A percentile compares a stretch with the other conserved stretches of the same genome.
Conservation (phyloP, 2,113 vertebrate species). For the Glaucidium brasilianum region DNA sequence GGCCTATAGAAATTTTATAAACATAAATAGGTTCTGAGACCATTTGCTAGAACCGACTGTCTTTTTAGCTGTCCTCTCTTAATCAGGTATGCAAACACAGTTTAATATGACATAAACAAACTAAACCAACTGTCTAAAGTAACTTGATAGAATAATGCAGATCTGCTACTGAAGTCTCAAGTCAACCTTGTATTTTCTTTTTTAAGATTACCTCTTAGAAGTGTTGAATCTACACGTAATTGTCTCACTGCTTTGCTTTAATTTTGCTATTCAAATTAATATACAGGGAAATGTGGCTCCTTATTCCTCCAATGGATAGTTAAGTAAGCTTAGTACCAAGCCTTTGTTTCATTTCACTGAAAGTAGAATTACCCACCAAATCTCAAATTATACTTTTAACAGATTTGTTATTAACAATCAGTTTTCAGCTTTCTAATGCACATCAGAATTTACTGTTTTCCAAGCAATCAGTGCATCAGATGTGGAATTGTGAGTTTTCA, state of each 20-base stretch:
- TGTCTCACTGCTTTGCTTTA: neutral
- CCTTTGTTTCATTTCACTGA: neutral
- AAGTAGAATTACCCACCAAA: neutral
- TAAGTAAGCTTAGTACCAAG: neutral
- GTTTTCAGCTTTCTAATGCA: neutral
- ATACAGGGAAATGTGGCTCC: neutral
- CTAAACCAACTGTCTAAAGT: neutral
- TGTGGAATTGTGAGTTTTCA: neutral
- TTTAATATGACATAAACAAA: neutral
- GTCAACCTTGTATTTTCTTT: neutral
- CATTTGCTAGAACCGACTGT: neutral
- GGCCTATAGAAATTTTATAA: neutral
- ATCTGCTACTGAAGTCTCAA: neutral
- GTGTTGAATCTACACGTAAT: neutral
- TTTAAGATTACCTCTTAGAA: neutral
- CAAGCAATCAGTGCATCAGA: neutral
- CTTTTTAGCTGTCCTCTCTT: neutral
- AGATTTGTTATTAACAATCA: neutral
- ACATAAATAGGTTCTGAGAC: neutral
- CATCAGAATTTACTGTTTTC: neutral
- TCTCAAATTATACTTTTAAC: neutral
- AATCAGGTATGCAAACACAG: neutral
- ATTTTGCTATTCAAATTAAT: neutral
- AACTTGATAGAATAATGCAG: neutral
- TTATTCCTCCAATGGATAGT: neutral